phyloP scores from a whole-genome alignment of 2,797 vertebrate genomes.

The Podarcis siculus region DNA sequence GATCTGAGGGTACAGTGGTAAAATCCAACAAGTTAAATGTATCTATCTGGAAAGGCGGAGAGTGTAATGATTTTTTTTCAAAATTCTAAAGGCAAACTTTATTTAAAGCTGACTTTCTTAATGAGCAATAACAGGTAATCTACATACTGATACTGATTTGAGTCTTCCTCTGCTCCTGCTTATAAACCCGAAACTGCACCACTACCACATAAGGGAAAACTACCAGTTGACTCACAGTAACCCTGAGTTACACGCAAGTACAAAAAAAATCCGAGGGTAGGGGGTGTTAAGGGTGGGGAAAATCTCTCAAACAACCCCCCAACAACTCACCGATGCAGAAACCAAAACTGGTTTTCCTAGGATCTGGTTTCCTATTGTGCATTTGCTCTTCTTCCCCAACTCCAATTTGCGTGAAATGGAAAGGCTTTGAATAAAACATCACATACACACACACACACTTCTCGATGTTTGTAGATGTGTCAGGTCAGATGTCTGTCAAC shows the following conservation, averaged over 20 bases:
- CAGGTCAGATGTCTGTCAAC: slow-evolving; percentile 44
- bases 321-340: background rate
- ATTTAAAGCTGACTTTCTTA: background rate
- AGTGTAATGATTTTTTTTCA: background rate
- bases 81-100: background rate
- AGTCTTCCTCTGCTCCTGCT: too few species aligned
- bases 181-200: too few species aligned
- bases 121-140: background rate
- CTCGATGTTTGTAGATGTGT: slow-evolving; percentile 25
- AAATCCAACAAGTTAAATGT: background rate
- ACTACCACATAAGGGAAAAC: too few species aligned
- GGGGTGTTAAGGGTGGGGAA: background rate
- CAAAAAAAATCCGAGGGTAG: too few species aligned
- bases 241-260: too few species aligned
- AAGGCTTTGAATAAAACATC: slow-evolving; percentile 32
- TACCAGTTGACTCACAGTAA: too few species aligned
- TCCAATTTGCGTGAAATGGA: background rate
- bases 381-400: background rate
- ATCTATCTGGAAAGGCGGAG: background rate
- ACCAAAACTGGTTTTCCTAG: fast-evolving
- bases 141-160: too few species aligned
- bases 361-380: background rate
- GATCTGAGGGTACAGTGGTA: background rate
- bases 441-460: background rate
- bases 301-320: background rate